Evolutionary conservation across 2,797 vertebrate genomes (phyloP).

Genomic region (Dipus sagitta): DNA sequence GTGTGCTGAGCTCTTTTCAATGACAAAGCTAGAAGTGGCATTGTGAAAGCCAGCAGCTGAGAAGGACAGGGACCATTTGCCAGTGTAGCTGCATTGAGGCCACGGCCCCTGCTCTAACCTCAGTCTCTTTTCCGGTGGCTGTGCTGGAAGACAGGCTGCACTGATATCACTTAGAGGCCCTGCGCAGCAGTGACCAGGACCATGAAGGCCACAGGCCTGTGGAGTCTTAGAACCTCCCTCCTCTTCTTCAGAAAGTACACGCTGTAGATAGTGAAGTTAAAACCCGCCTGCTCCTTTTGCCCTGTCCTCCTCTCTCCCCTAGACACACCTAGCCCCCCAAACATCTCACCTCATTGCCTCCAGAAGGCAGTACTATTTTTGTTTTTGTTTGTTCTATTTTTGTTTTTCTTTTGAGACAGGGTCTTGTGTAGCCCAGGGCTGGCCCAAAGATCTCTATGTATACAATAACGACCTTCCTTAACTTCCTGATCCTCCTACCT

Average conservation of each 20-base stretch:
- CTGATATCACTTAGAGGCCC: background rate
- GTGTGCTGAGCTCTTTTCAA: background rate
- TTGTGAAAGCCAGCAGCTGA: background rate
- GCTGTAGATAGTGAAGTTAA: background rate
- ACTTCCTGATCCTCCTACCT: background rate
- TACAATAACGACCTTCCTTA: background rate
- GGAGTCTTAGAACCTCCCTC: background rate
- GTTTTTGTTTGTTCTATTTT: background rate
- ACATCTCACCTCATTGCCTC: background rate
- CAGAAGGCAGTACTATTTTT: background rate
- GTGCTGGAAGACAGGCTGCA: background rate
- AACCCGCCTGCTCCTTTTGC: too few relatives aligned
- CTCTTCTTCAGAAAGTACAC: background rate
- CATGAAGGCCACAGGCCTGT: background rate
- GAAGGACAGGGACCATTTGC: background rate
- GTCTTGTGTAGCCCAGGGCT: background rate
- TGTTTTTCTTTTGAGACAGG: background rate
- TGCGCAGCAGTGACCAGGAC: background rate
- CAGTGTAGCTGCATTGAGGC: background rate
- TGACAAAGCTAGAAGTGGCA: background rate
- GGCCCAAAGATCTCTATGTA: background rate
- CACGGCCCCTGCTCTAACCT: background rate
- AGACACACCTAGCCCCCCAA: background rate
- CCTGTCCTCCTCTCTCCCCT: too few relatives aligned
- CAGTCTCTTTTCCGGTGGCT: background rate